These are phyloP conservation scores for Tragelaphus strepsiceros DNA, from an alignment of 2,113 vertebrate species.

Conservation along the genomic window DNA sequence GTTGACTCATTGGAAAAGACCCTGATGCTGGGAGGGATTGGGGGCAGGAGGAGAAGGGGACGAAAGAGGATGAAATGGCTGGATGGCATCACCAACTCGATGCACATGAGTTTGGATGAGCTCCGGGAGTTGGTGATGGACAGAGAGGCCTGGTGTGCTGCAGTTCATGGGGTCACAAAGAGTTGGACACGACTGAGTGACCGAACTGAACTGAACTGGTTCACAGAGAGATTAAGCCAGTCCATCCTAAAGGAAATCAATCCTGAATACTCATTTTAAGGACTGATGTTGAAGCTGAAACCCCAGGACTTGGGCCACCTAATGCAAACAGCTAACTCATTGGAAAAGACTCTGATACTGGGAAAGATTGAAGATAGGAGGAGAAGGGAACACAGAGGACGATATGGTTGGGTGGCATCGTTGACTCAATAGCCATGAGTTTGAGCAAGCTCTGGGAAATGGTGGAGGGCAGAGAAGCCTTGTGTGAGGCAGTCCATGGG, in stretches of 20 bases:
- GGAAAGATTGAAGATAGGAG: not conserved
- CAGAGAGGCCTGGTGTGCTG: too few species aligned
- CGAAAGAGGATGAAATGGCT: too few species aligned
- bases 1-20: too few species aligned
- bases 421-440: not conserved
- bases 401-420: not conserved
- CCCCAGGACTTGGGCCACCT: not conserved
- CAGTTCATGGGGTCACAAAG: rapidly evolving
- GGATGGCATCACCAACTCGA: too few species aligned
- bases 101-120: too few species aligned
- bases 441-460: not conserved
- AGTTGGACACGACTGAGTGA: too few species aligned
- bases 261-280: not conserved
- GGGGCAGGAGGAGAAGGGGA: too few species aligned
- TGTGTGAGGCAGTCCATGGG: not conserved
- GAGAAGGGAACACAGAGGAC: not conserved
- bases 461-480: not conserved
- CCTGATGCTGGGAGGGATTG: too few species aligned
- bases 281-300: not conserved
- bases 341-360: not conserved
- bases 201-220: not conserved
- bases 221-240: not conserved
- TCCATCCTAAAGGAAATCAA: not conserved
- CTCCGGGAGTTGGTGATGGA: too few species aligned
- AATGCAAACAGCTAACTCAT: not conserved